Evolutionary conservation across 2,888 invertebrate genomes (phyloP).

Genomic region (Julus scanicus): DNA sequence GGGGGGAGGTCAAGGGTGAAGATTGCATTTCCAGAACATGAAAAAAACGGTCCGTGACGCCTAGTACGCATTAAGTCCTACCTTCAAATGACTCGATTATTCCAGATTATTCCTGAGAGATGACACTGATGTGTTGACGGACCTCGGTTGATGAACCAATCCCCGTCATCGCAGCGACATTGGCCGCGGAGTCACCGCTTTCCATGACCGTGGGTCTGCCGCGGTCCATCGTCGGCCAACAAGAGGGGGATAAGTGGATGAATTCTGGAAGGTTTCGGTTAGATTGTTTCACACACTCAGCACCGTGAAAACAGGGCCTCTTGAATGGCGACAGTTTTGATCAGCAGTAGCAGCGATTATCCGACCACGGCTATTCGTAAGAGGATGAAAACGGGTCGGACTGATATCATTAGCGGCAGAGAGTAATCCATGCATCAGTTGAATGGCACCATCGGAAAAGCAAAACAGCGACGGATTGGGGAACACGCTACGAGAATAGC

Average conservation of each 20-base stretch:
- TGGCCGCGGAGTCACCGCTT: background rate
- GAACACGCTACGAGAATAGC: conserved; percentile 6
- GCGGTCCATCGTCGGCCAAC: background rate
- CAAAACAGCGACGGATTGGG: background rate
- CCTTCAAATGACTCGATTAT: background rate
- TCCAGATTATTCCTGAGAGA: background rate
- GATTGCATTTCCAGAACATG: no score
- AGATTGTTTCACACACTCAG: background rate
- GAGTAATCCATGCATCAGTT: conserved; percentile 13
- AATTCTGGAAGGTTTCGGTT: no score
- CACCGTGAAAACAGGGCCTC: background rate
- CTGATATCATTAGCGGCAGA: background rate
- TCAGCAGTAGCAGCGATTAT: background rate
- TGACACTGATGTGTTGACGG: background rate
- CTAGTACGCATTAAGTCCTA: background rate
- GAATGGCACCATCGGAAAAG: background rate
- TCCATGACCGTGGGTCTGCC: background rate
- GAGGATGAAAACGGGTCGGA: background rate
- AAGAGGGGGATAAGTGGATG: background rate
- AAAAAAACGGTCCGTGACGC: background rate
- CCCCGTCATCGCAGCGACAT: background rate
- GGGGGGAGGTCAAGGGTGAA: background rate
- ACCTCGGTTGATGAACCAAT: background rate
- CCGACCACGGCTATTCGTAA: background rate
- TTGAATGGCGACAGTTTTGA: background rate